Conservation (phyloP, 92 coral and sea anemone genomes). For the Chrysogorgia sp. region DNA sequence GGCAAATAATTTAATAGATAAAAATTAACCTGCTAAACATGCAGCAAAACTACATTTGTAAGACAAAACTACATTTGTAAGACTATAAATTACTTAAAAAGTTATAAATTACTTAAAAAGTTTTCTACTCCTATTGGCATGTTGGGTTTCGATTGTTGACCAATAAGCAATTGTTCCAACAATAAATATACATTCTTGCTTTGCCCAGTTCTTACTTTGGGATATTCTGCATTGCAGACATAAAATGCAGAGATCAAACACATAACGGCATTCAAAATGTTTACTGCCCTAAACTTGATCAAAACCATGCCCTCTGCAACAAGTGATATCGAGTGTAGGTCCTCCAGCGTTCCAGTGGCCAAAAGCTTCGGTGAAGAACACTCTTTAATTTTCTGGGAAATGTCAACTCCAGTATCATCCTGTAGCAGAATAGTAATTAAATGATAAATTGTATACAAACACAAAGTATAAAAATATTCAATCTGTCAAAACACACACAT, state of each 20-base stretch:
- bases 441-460: no score
- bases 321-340: neutral
- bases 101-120: no score
- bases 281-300: slow-evolving; percentile 26
- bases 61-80: no score
- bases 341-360: neutral
- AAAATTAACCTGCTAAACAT: no score
- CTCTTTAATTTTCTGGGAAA: neutral
- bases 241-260: slow-evolving; percentile 37
- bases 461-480: no score
- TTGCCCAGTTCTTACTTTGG: slow-evolving; percentile 35
- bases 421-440: neutral
- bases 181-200: slow-evolving; percentile 24
- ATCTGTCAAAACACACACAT: no score
- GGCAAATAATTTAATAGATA: no score
- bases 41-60: no score
- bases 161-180: no score
- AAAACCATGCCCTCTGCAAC: slow-evolving; percentile 29
- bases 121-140: no score
- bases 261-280: slow-evolving; percentile 38
- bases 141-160: no score
- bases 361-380: slow-evolving; percentile 22
- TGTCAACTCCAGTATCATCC: slow-evolving; percentile 25
- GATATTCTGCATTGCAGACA: slow-evolving; percentile 40
- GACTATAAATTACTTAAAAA: no score